Conservation (phyloP, 2,797 vertebrate genomes). For the Arctocebus calabarensis region DNA sequence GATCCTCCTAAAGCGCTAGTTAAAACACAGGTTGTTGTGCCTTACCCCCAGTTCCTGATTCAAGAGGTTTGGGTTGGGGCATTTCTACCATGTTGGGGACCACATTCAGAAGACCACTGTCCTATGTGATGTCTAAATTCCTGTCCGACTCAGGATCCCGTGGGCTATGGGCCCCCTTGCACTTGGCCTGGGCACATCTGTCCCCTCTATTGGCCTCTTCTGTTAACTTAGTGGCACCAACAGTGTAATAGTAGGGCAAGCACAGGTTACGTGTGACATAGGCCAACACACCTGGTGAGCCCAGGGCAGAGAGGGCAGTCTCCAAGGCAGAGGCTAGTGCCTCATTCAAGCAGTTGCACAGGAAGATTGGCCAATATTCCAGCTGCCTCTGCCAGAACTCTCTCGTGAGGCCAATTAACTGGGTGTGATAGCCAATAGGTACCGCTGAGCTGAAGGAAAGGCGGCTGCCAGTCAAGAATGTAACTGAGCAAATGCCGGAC, state of each 20-base stretch:
- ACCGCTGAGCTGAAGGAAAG: neutral
- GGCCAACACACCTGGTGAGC: neutral
- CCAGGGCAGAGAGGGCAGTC: neutral
- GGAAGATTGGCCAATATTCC: neutral
- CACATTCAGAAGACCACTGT: neutral
- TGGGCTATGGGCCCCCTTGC: neutral
- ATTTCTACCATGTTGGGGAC: neutral
- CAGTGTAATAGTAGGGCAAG: neutral
- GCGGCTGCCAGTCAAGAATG: neutral
- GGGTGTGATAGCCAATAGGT: conserved; percentile 2
- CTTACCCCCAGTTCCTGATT: neutral
- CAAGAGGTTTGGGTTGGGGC: neutral
- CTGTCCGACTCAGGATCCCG: neutral
- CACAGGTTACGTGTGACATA: neutral
- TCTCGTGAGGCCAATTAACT: neutral
- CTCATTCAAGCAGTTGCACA: neutral
- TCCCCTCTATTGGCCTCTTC: neutral
- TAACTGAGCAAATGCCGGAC: conserved; percentile 1
- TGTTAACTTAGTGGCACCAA: neutral
- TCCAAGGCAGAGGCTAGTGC: neutral
- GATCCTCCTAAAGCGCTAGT: neutral
- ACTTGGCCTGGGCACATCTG: neutral
- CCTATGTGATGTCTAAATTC: neutral
- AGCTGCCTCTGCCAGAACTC: conserved; percentile 15
- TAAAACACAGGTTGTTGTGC: neutral